Percentiles rank a stretch among this genome's conserved stretches.
Evolutionary conservation across 2,797 vertebrate genomes (phyloP).

Genomic region (Lutjanus argentimaculatus): DNA sequence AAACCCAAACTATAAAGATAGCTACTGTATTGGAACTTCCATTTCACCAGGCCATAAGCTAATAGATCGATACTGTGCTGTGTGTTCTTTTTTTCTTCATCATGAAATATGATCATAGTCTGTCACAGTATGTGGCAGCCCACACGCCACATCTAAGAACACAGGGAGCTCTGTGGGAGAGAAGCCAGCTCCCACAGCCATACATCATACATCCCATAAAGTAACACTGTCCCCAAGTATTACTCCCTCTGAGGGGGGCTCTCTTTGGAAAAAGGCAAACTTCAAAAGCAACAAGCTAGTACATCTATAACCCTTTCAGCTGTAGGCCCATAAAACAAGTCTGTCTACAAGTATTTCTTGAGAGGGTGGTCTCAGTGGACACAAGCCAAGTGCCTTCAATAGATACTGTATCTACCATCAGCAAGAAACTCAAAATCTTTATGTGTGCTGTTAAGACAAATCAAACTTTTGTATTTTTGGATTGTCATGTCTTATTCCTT

Average conservation of each 20-base stretch:
- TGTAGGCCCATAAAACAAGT: conserved; percentile 22
- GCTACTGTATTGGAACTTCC: conserved; percentile 22
- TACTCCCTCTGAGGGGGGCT: conserved; percentile 30
- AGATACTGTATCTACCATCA: not conserved
- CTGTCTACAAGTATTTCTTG: conserved; percentile 31
- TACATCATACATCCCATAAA: conserved; percentile 57
- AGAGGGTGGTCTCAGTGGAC: conserved; percentile 24
- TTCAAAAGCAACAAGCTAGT: conserved; percentile 59
- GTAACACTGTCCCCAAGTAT: conserved; percentile 50
- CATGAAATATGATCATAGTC: conserved; percentile 61
- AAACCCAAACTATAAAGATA: conserved; percentile 31
- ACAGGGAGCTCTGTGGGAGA: conserved; percentile 25
- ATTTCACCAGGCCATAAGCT: conserved; percentile 29
- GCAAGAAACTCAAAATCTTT: not conserved
- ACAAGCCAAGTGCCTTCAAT: not conserved
- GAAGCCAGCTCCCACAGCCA: conserved; percentile 35
- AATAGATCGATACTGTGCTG: conserved; percentile 50
- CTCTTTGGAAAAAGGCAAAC: conserved; percentile 29
- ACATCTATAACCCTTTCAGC: conserved; percentile 51
- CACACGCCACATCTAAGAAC: conserved; percentile 37
- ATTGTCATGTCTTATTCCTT: not conserved
- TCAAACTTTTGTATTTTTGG: not conserved
- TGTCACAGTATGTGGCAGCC: conserved; percentile 43
- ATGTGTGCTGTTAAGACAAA: not conserved
- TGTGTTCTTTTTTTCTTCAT: conserved; percentile 35